Conservation (phyloP, 92 coral and sea anemone species). For the Chrysogorgia sp. region DNA sequence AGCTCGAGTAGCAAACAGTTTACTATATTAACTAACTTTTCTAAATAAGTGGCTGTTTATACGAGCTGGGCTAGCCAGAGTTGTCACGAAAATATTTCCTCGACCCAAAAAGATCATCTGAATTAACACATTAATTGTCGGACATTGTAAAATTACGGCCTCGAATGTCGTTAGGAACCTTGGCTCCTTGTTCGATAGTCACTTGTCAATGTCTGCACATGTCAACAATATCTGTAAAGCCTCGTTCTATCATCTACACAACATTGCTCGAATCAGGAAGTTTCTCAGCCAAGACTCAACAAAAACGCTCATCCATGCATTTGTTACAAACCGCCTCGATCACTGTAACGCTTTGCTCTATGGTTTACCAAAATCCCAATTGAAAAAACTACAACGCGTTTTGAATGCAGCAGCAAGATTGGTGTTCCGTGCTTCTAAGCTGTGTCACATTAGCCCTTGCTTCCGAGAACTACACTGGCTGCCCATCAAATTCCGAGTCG, state of each 20-base stretch:
- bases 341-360: conserved; percentile 9
- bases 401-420: conserved; percentile 33
- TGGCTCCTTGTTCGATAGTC: conserved; percentile 39
- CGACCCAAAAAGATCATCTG: too few species aligned
- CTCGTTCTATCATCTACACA: conserved; percentile 31
- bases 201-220: conserved; percentile 16
- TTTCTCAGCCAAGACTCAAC: conserved; percentile 3
- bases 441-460: conserved; percentile 23
- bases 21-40: too few species aligned
- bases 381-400: conserved; percentile 31
- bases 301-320: conserved; percentile 12
- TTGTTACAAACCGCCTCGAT: conserved; percentile 15
- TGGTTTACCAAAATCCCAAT: conserved; percentile 5
- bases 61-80: too few species aligned
- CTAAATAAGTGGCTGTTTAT: too few species aligned
- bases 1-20: too few species aligned
- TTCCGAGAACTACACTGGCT: conserved; percentile 13
- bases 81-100: too few species aligned
- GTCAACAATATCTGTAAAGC: conserved; percentile 20
- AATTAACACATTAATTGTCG: too few species aligned
- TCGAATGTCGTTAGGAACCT: conserved; percentile 17
- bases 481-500: conserved; percentile 10
- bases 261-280: conserved; percentile 4
- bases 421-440: neutral
- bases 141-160: too few species aligned